A percentile compares a stretch with the other conserved stretches of the same genome.
phyloP scores from a whole-genome alignment of 2,797 vertebrate genomes.

The Mus spretus region DNA sequence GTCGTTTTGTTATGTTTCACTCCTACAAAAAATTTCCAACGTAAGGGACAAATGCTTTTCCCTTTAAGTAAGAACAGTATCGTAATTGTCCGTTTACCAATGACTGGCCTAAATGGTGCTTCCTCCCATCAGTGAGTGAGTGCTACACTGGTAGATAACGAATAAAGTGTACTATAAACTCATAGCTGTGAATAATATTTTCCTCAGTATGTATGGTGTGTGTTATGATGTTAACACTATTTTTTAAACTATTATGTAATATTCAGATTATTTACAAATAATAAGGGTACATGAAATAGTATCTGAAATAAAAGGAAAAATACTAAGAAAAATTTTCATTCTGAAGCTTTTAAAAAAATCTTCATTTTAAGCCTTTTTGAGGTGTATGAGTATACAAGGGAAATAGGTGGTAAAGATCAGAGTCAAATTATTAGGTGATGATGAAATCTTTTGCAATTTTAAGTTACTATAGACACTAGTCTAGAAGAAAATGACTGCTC shows the following conservation, averaged over 20 bases:
- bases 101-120: background rate
- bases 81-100: background rate
- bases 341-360: background rate
- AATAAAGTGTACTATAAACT: background rate
- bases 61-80: slow-evolving; percentile 26
- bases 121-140: background rate
- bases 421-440: slow-evolving; percentile 50
- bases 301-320: background rate
- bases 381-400: background rate
- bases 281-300: background rate
- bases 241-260: background rate
- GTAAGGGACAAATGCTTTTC: background rate
- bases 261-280: background rate
- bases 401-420: slow-evolving; percentile 55
- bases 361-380: slow-evolving; percentile 45
- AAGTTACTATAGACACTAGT: slow-evolving; percentile 32
- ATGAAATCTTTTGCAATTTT: slow-evolving; percentile 38
- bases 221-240: slow-evolving; percentile 28
- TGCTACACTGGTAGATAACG: background rate
- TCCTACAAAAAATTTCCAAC: background rate
- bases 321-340: slow-evolving; percentile 50
- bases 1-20: background rate
- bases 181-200: background rate
- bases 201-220: background rate
- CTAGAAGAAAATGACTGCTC: slow-evolving; percentile 18